Evolutionary conservation across 2,888 invertebrate genomes (phyloP).

Genomic region (Rhabditoides inermis): DNA sequence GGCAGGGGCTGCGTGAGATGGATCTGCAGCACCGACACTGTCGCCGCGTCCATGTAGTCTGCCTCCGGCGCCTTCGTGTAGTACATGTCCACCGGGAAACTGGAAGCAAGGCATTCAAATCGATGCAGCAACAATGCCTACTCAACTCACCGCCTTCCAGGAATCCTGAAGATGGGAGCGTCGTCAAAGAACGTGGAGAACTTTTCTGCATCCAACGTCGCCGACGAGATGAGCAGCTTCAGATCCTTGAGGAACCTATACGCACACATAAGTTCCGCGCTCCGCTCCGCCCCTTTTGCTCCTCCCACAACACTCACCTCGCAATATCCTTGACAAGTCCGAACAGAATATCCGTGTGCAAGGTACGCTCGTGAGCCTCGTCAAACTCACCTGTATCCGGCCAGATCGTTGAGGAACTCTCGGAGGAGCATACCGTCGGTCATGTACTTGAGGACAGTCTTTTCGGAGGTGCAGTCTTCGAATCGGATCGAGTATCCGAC

Average conservation of each 20-base stretch:
- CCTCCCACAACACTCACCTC: too few species aligned
- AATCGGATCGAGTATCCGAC: conserved; percentile 78
- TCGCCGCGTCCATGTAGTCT: conserved; percentile 75
- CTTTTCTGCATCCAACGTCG: conserved; percentile 93
- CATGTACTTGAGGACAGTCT: conserved; percentile 95
- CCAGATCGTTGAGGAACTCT: conserved; percentile 88
- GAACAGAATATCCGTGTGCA: conserved; percentile 95
- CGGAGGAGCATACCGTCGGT: conserved; percentile 94
- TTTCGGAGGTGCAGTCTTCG: conserved; percentile 95
- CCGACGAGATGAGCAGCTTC: conserved; percentile 91
- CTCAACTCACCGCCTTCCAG: conserved; percentile 71
- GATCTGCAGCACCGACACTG: conserved; percentile 76
- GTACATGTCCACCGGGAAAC: conserved; percentile 83
- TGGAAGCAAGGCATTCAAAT: background rate
- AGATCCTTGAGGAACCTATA: conserved; percentile 69
- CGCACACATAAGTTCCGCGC: too few species aligned
- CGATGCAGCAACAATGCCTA: background rate
- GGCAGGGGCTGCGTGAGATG: conserved; percentile 84
- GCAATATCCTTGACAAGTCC: conserved; percentile 69
- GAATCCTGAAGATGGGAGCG: conserved; percentile 92
- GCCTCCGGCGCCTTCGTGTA: conserved; percentile 98
- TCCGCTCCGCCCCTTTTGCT: too few species aligned
- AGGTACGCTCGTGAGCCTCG: conserved; percentile 94
- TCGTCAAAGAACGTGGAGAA: conserved; percentile 87
- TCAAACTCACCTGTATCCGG: conserved; percentile 72